Conservation (phyloP, 2,888 invertebrate genomes). For the Pseudoips prasinana region DNA sequence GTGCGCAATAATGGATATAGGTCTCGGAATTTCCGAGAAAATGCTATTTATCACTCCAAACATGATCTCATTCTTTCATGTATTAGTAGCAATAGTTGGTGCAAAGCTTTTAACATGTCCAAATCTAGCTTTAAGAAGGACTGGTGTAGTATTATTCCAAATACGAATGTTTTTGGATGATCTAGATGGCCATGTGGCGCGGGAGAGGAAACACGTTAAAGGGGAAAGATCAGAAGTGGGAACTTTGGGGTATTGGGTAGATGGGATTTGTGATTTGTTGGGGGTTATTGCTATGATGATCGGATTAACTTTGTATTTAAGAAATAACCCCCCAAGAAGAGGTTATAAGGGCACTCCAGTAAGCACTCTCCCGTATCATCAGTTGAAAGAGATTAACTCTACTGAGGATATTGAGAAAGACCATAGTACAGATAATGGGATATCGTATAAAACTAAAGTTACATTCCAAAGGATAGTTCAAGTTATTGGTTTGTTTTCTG, state of each 20-base stretch:
- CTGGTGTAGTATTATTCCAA: conserved; percentile 90
- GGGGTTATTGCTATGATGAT: conserved; percentile 88
- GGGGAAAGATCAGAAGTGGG: conserved; percentile 92
- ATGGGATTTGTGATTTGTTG: conserved; percentile 90
- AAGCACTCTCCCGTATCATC: conserved; percentile 78
- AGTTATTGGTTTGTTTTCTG: conserved; percentile 85
- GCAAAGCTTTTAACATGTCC: conserved; percentile 89
- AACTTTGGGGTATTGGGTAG: conserved; percentile 90
- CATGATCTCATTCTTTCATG: conserved; percentile 90
- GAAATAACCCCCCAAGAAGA: conserved; percentile 87
- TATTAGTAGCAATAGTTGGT: conserved; percentile 87
- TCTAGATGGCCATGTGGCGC: conserved; percentile 92
- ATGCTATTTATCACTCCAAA: conserved; percentile 88
- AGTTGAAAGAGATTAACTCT: conserved; percentile 66
- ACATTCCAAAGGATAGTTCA: conserved; percentile 85
- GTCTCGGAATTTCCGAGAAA: conserved; percentile 83
- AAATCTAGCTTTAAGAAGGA: conserved; percentile 85
- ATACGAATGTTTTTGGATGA: conserved; percentile 92
- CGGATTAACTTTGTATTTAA: conserved; percentile 86
- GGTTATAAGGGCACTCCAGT: conserved; percentile 85
- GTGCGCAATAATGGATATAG: conserved; percentile 87
- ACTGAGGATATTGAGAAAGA: conserved; percentile 73
- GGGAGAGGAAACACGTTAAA: conserved; percentile 87
- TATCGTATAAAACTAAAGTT: conserved; percentile 86
- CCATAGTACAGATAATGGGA: conserved; percentile 70